phyloP scores from a whole-genome alignment of 2,113 vertebrate species.

The Morone chrysops region DNA sequence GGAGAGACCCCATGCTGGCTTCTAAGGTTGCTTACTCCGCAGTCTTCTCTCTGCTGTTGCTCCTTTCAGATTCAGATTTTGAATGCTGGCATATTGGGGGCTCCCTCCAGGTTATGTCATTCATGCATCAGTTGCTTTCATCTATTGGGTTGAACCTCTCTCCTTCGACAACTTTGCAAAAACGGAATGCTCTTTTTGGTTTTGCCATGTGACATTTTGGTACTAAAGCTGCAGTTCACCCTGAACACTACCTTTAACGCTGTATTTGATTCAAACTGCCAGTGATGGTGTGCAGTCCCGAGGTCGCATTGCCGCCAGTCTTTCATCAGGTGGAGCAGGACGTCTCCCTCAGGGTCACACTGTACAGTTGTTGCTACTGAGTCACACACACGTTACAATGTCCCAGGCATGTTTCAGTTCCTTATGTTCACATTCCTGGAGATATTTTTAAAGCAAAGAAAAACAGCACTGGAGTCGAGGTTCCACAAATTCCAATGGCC shows the following conservation, averaged over 20 bases:
- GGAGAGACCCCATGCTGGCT: constrained; percentile 1
- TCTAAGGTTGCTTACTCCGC: constrained; percentile 15
- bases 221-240: neutral
- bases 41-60: constrained; percentile 11
- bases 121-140: constrained; percentile 17
- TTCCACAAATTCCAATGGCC: constrained; percentile 60
- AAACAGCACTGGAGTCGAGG: constrained; percentile 56
- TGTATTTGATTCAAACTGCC: neutral
- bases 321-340: constrained; percentile 11
- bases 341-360: constrained; percentile 24
- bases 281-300: neutral
- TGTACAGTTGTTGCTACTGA: constrained; percentile 27
- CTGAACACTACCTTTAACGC: neutral
- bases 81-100: neutral
- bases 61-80: constrained; percentile 39
- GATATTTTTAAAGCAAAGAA: constrained; percentile 69
- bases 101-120: constrained; percentile 21
- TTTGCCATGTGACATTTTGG: neutral
- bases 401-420: constrained; percentile 48
- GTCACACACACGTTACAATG: constrained; percentile 24
- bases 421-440: constrained; percentile 57
- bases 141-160: constrained; percentile 7
- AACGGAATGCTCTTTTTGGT: neutral
- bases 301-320: neutral
- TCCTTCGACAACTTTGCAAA: neutral